Evolutionary conservation across 2,888 invertebrate species (phyloP), one percentile per base, ranked within the genome.

Genomic region (Caenorhabditis sp.): DNA sequence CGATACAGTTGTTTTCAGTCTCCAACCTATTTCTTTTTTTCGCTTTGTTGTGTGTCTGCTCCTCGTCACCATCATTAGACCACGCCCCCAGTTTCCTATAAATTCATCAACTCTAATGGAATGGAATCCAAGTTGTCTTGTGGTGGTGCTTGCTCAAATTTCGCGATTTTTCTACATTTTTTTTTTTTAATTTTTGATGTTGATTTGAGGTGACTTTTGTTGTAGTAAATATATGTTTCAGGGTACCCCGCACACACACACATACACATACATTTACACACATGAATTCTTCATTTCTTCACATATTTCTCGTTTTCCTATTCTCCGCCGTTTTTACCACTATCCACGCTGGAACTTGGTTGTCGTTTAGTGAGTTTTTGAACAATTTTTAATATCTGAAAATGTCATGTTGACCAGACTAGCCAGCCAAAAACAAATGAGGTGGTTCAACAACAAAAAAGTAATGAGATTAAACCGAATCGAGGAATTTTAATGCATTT

Each of bases 71-170:
- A 17, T 43, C 17, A 3, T 14, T 17, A 36, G 17, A 43, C 52
- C 21, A n/a, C 52, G 52, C 52, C 52, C 52, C 8, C 21, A 21
- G 8, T 52, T 52, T 12, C 4, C 23, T 52, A 52, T 52, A 67
- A 67, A 62, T 65, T 66, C 70, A 70, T 70, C 62, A 70, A 57
- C 62, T 62, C 62, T 70, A 70, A 70, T 70, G 70, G 66, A 59
- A 59, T 70, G 62, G 58, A n/a, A n/a, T 10, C 31, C 31, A 31
- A 31, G 31, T 31, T 31, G 31, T 31, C 5, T 31, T n/a, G n/a
- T n/a, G n/a, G 31, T 31, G 5, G 10, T 10, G 10, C 10, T 31
- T 31, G 31, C 10, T 4, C 10, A 7, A 7, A 31, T n/a, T 31
- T n/a, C 50, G 56, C 25, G 25, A 12, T 31, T 14, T 49, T 12